These are phyloP conservation scores for Nannoperca australis DNA, from an alignment of 2,797 vertebrate species.

Conservation along the genomic window DNA sequence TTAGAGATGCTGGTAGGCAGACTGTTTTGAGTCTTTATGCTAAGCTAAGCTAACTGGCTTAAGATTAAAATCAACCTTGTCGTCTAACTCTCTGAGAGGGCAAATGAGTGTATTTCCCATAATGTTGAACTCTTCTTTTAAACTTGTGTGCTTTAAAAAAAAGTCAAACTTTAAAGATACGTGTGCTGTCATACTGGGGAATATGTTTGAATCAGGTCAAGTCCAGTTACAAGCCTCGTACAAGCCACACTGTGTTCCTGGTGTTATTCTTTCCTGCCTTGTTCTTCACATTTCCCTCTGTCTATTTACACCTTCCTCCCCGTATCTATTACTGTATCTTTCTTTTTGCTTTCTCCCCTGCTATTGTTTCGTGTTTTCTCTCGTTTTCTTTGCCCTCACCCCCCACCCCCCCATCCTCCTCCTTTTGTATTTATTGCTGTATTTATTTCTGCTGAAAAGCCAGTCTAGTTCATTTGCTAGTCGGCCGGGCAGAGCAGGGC, in stretches of 20 bases:
- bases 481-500: slow-evolving; percentile 84
- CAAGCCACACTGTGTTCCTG: neutral
- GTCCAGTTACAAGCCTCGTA: slow-evolving; percentile 6
- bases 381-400: slow-evolving; percentile 46
- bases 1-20: neutral
- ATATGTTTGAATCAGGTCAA: slow-evolving; percentile 44
- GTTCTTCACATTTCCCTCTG: slow-evolving; percentile 7
- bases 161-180: neutral
- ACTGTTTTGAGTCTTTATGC: neutral
- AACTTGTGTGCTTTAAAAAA: neutral
- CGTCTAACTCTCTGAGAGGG: neutral
- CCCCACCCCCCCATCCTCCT: slow-evolving; percentile 36
- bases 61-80: neutral
- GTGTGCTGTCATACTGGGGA: neutral
- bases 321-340: slow-evolving; percentile 59
- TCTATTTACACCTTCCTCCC: slow-evolving; percentile 53
- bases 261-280: neutral
- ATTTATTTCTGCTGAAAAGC: slow-evolving; percentile 88
- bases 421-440: slow-evolving; percentile 83
- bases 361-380: slow-evolving; percentile 47
- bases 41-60: neutral
- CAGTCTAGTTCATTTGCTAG: slow-evolving; percentile 88
- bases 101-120: neutral
- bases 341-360: slow-evolving; percentile 14
- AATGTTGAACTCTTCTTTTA: neutral